Base-by-base conservation (phyloP, 2,888 invertebrate genomes). In the Lymantria monacha region DNA sequence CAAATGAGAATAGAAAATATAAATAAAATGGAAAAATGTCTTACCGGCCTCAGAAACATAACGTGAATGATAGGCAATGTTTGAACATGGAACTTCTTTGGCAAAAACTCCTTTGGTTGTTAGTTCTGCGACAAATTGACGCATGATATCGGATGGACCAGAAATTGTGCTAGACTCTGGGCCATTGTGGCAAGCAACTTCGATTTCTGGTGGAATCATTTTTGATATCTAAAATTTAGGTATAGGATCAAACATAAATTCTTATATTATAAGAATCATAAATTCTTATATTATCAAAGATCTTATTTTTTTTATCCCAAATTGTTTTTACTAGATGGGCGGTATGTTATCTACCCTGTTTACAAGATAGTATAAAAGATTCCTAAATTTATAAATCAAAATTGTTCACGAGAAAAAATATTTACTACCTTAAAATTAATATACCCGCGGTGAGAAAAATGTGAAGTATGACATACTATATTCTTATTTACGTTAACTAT, bases 61-160 rank as follows among this genome's bases (percentile, higher is more conserved):
- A 38, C 94, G 93, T 42, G 97, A 97, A 76, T 98, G 98, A 74
- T 97, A 98, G 0, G 98, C 96, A 56, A 97, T 96, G 67, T 97
- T 96, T 12, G 96, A 94, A 58, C 96, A 96, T 1, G 85, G 84
- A 1, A 88, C 88, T 64, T 87, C 87, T 42, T 81, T 87, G 0
- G 87, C 87, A 42, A 89, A 89, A n/a, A 87, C 75, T 1, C 74
- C 70, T 36, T 79, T 70, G 9, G 71, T 70, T 8, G 79, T 78
- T 93, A 90, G 56, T 13, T 72, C 47, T 0, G 70, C 88, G 0
- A 95, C 93, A 61, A 94, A 94, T 15, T 83, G 81, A 48, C 87
- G 84, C 85, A 95, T 93, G 9, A 87, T 87, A 30, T 93, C 93
- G 0, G 91, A 91, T 0, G 95, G 95, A 0, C 96, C 97, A 3